A percentile compares a stretch with the other conserved stretches of the same genome.
Evolutionary conservation across 2,797 vertebrate genomes (phyloP).

Genomic region (Benthosema pterotum): DNA sequence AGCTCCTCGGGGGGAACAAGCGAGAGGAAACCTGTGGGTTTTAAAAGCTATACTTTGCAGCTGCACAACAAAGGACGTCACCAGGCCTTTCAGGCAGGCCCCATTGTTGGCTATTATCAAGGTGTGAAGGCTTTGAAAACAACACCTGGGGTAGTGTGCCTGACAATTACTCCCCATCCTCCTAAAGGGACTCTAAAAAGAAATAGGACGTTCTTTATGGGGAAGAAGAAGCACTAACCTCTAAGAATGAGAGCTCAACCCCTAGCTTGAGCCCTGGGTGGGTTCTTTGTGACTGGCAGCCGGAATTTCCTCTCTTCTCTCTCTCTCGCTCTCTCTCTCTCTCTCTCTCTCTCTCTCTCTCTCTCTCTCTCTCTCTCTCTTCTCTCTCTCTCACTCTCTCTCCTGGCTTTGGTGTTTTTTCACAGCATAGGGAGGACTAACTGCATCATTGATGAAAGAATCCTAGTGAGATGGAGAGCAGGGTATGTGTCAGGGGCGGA

Average conservation of each 20-base stretch:
- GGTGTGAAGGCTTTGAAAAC: constrained; percentile 83
- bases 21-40: constrained; percentile 67
- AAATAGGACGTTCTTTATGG: constrained; percentile 69
- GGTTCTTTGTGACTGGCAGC: constrained; percentile 64
- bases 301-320: constrained; percentile 48
- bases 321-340: not conserved
- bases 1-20: constrained; percentile 57
- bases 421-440: constrained; percentile 43
- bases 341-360: constrained; percentile 11
- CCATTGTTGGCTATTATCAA: constrained; percentile 78
- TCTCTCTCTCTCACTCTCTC: not conserved
- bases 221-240: constrained; percentile 59
- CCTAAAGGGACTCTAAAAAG: constrained; percentile 72
- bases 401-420: constrained; percentile 46
- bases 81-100: constrained; percentile 71
- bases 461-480: constrained; percentile 28
- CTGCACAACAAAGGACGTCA: constrained; percentile 80
- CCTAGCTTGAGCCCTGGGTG: constrained; percentile 52
- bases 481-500: not conserved
- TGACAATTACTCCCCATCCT: constrained; percentile 70
- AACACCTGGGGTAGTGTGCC: constrained; percentile 79
- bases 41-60: constrained; percentile 74
- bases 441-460: constrained; percentile 45
- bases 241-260: constrained; percentile 57
- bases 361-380: constrained; percentile 3